Conservation (phyloP, 2,797 vertebrate species). For the Myotis planiceps region DNA sequence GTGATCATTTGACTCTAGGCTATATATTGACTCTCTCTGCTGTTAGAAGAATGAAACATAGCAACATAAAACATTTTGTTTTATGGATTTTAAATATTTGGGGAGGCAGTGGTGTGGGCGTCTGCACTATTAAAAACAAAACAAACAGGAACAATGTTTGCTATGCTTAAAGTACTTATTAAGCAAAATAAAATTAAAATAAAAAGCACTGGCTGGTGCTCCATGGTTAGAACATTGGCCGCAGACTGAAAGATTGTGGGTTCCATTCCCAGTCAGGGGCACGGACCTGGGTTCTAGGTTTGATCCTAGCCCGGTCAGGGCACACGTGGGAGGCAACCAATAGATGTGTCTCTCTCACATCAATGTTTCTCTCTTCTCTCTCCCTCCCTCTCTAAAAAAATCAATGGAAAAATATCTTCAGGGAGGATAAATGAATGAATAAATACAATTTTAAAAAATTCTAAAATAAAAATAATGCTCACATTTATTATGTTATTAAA, state of each 20-base stretch:
- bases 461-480: background rate
- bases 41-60: background rate
- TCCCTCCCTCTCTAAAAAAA: too few species aligned
- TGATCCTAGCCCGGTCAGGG: too few species aligned
- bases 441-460: background rate
- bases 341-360: too few species aligned
- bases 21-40: background rate
- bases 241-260: too few species aligned
- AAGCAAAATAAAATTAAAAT: background rate
- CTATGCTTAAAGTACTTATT: background rate
- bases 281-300: too few species aligned
- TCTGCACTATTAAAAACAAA: background rate
- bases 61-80: background rate
- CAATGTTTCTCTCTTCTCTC: too few species aligned
- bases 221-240: too few species aligned
- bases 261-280: too few species aligned
- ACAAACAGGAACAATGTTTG: background rate
- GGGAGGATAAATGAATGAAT: too few species aligned
- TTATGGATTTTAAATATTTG: background rate
- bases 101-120: background rate
- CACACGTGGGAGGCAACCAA: too few species aligned
- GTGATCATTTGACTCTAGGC: background rate
- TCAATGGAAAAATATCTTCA: too few species aligned
- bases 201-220: background rate
- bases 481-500: background rate